These are phyloP conservation scores for Pseudorhiza aurosa DNA, from an alignment of 30 jellyfish, hydroid and myxozoan genomes.

Conservation along the genomic window DNA sequence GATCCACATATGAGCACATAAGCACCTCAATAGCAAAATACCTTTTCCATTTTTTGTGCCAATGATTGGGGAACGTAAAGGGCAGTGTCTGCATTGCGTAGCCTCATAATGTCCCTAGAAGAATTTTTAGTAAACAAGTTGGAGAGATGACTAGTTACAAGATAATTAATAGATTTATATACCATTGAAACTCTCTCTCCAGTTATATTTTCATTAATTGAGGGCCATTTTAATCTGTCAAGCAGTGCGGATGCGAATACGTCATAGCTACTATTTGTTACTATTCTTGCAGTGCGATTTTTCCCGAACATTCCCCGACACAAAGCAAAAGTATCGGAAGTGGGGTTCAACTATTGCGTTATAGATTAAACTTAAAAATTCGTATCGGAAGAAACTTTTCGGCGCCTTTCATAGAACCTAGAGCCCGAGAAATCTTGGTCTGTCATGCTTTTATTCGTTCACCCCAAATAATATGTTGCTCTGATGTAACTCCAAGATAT, in stretches of 20 bases:
- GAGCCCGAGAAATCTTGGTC: conserved; percentile 7
- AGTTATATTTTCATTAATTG: not conserved
- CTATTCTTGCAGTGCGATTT: not conserved
- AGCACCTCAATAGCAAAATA: no score
- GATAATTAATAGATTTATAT: not conserved
- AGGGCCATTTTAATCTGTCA: not conserved
- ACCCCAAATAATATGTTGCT: not conserved
- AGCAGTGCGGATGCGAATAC: not conserved
- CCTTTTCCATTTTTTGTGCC: no score
- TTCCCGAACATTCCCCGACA: not conserved
- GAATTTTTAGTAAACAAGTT: not conserved
- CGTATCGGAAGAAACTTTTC: not conserved
- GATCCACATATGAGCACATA: no score
- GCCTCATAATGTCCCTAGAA: not conserved
- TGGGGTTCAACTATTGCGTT: not conserved
- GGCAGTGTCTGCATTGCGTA: not conserved
- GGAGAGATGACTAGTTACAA: not conserved
- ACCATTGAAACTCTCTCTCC: conserved; percentile 13
- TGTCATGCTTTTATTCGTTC: not conserved
- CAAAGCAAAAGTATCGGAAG: not conserved
- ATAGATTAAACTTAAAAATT: not conserved
- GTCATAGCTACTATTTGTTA: not conserved
- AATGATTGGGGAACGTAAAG: not conserved
- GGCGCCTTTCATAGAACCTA: not conserved
- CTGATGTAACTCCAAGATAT: not conserved